Evolutionary conservation across 2,888 invertebrate species (phyloP).

Genomic region (Eristalinus aeneus): DNA sequence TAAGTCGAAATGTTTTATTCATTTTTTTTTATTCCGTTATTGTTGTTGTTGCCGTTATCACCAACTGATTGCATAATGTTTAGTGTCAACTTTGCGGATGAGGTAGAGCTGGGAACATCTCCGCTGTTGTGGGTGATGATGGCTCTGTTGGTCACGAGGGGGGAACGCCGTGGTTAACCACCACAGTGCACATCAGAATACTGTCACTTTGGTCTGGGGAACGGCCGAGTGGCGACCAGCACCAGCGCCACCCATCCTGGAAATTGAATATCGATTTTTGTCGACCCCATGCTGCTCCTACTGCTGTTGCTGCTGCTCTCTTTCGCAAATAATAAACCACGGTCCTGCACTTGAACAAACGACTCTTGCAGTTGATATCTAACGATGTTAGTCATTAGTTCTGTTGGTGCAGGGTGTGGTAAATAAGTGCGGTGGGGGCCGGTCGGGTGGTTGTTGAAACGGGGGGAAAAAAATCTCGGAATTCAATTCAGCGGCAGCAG

Average conservation of each 20-base stretch:
- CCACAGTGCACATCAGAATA: slow-evolving; percentile 34
- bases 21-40: slow-evolving; percentile 18
- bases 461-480: not conserved
- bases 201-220: slow-evolving; percentile 2
- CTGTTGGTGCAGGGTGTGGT: slow-evolving; percentile 31
- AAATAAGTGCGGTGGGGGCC: not conserved
- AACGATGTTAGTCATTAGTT: slow-evolving; percentile 68
- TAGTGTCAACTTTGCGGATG: slow-evolving; percentile 61
- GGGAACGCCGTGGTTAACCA: slow-evolving; percentile 21
- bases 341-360: slow-evolving; percentile 63
- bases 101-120: slow-evolving; percentile 46
- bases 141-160: not conserved
- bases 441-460: not conserved
- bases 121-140: not conserved
- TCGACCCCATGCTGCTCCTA: not conserved
- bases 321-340: slow-evolving; percentile 66
- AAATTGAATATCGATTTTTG: slow-evolving; percentile 67
- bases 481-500: slow-evolving; percentile 32
- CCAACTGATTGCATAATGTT: slow-evolving; percentile 62
- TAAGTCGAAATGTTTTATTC: slow-evolving; percentile 55
- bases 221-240: not conserved
- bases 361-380: slow-evolving; percentile 69
- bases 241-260: not conserved
- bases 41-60: slow-evolving; percentile 29
- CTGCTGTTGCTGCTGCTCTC: slow-evolving; percentile 34